Conservation (phyloP, 2,888 invertebrate species). For the Sesia apiformis region DNA sequence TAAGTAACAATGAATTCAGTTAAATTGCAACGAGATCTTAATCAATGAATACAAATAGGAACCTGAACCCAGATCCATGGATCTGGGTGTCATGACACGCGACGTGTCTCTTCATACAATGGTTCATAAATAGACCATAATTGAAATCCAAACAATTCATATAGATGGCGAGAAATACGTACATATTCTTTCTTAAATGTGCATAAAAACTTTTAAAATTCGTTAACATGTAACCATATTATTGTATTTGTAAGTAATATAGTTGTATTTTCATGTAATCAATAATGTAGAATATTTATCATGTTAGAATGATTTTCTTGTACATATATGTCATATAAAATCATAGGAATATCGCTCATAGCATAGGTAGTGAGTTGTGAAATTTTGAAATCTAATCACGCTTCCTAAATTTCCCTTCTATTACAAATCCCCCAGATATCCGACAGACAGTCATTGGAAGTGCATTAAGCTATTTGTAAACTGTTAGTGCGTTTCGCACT, state of each 20-base stretch:
- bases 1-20: no score
- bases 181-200: background rate
- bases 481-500: constrained; percentile 31
- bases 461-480: constrained; percentile 63
- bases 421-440: constrained; percentile 28
- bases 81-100: no score
- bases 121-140: constrained; percentile 38
- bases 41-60: constrained; percentile 8
- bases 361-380: no score
- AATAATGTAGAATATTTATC: no score
- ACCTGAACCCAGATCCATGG: constrained; percentile 30
- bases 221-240: background rate
- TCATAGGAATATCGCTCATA: no score
- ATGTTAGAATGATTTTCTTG: no score
- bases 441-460: constrained; percentile 39
- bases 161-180: background rate
- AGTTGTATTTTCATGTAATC: background rate
- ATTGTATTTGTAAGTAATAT: background rate
- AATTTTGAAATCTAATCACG: no score
- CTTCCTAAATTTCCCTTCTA: background rate
- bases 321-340: no score
- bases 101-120: constrained; percentile 25
- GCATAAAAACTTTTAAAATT: background rate
- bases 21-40: constrained; percentile 14
- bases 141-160: constrained; percentile 13